These are phyloP conservation scores for Protonemura montana DNA, from an alignment of 2,888 invertebrate genomes.

Conservation along the genomic window DNA sequence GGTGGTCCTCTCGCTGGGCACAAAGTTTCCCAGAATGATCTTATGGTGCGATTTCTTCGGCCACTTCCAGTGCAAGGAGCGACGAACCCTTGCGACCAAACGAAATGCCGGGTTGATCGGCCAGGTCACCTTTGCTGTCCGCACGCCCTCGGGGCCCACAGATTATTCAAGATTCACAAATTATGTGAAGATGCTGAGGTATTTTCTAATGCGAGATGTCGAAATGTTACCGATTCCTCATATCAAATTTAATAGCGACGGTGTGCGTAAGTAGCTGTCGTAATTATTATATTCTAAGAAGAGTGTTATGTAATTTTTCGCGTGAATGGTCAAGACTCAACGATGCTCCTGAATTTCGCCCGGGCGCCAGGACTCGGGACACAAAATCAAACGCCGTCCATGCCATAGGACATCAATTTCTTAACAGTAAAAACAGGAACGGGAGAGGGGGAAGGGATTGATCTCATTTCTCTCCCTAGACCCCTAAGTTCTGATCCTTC, in stretches of 20 bases:
- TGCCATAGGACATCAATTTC: too few relatives aligned
- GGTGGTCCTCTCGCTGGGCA: neutral
- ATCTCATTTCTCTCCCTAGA: too few relatives aligned
- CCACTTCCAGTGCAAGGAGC: neutral
- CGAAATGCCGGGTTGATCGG: too few relatives aligned
- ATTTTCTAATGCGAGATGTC: neutral
- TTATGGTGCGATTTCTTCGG: neutral
- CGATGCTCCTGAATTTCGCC: neutral
- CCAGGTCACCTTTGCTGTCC: slow-evolving; percentile 31
- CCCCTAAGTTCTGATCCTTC: too few relatives aligned
- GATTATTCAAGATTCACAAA: neutral
- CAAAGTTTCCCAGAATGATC: neutral
- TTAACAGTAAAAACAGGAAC: too few relatives aligned
- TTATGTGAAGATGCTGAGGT: neutral
- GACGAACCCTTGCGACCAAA: neutral
- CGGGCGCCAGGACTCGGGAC: too few relatives aligned
- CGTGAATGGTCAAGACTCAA: neutral
- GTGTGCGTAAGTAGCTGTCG: neutral
- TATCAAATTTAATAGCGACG: neutral
- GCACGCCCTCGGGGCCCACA: neutral
- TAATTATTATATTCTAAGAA: slow-evolving; percentile 13
- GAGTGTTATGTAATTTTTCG: slow-evolving; percentile 28
- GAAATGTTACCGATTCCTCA: slow-evolving; percentile 21
- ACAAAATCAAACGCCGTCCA: too few relatives aligned
- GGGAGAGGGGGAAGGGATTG: too few relatives aligned